Conservation (phyloP, 1,140 invertebrate genomes). For the Caenorhabditis inopinata region DNA sequence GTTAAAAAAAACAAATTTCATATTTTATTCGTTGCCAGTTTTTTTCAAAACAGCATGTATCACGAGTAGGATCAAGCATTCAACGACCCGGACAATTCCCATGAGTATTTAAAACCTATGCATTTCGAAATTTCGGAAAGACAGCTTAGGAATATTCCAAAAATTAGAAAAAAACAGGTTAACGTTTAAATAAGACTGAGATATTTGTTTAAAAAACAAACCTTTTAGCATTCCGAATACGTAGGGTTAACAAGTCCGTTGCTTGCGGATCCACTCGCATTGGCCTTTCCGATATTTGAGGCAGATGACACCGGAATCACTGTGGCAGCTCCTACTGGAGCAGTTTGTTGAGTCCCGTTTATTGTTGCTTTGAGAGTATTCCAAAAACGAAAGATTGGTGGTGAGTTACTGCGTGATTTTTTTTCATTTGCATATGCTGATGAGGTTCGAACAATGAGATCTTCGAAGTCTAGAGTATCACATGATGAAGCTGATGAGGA, state of each 20-base stretch:
- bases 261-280: neutral
- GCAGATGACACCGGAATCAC: neutral
- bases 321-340: neutral
- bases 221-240: conserved; percentile 3
- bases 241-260: neutral
- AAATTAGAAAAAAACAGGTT: no score
- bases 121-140: no score
- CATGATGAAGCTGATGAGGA: conserved; percentile 6
- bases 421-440: neutral
- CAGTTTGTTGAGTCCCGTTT: neutral
- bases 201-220: neutral
- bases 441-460: neutral
- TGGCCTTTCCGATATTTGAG: neutral
- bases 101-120: no score
- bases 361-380: conserved; percentile 34
- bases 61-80: no score
- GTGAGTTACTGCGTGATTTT: neutral
- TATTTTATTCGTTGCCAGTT: no score
- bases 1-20: no score
- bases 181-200: no score
- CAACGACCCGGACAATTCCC: no score
- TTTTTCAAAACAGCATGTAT: no score
- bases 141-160: no score
- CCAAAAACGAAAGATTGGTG: conserved; percentile 30
- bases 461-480: conserved; percentile 11